These are phyloP conservation scores for Ophioderma brevispina DNA, from an alignment of 35 echinoderm and acorn worm genomes.

Conservation along the genomic window DNA sequence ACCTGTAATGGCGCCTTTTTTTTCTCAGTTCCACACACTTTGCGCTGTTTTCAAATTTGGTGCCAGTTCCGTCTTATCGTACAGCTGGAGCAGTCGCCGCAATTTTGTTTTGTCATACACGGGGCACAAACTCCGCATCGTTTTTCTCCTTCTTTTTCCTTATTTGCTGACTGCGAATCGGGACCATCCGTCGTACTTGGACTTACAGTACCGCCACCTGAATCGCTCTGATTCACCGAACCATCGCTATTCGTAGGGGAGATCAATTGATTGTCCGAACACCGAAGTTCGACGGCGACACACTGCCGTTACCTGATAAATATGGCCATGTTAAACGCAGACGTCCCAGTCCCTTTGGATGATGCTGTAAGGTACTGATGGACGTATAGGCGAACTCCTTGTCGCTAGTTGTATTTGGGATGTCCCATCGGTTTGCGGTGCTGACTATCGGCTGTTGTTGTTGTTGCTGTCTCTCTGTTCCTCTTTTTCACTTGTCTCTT, in stretches of 20 bases:
- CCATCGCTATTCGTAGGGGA: conserved; percentile 67
- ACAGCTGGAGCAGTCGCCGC: conserved; percentile 97
- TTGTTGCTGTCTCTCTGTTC: neutral
- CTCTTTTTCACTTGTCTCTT: neutral
- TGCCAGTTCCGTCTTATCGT: conserved; percentile 91
- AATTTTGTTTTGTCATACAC: conserved; percentile 97
- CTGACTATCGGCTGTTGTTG: neutral
- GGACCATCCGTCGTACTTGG: conserved; percentile 31
- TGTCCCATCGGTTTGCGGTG: neutral
- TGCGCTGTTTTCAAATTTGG: conserved; percentile 93
- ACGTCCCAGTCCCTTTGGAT: neutral
- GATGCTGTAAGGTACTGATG: neutral
- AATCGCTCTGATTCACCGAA: conserved; percentile 76
- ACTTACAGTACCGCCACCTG: conserved; percentile 69
- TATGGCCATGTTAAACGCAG: conserved; percentile 44
- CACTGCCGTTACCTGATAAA: conserved; percentile 26
- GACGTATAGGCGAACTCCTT: neutral
- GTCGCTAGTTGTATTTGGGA: neutral
- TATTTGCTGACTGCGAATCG: conserved; percentile 32
- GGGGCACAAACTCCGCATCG: conserved; percentile 88
- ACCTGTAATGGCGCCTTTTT: no score
- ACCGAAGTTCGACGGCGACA: conserved; percentile 48
- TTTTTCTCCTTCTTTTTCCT: conserved; percentile 97
- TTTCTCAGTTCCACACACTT: conserved; percentile 93
- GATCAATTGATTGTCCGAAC: conserved; percentile 52